These are phyloP conservation scores for Ctenodactylus gundi DNA, from an alignment of 2,113 vertebrate species.

Conservation along the genomic window DNA sequence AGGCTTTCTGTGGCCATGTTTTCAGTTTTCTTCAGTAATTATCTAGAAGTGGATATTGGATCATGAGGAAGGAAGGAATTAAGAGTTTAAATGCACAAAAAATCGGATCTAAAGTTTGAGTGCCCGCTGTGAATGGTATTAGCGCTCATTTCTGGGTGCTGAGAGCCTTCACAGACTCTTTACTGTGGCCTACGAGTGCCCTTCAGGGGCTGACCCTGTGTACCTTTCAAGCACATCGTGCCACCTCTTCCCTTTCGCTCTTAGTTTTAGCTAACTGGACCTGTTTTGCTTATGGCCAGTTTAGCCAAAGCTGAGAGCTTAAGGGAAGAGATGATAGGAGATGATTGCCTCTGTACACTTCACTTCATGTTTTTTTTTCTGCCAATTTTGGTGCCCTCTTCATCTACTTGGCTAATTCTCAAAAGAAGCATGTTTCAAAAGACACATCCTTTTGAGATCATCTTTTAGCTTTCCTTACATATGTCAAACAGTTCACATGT, in stretches of 20 bases:
- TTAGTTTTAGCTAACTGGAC: not conserved
- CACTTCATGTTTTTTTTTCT: not conserved
- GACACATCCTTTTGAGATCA: not conserved
- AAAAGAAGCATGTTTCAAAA: not conserved
- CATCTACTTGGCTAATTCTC: not conserved
- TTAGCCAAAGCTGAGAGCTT: too few species aligned
- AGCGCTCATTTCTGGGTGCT: not conserved
- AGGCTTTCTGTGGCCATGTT: not conserved
- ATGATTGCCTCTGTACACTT: too few species aligned
- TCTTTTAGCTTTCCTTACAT: not conserved
- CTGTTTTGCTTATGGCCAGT: too few species aligned
- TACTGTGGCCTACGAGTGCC: slow-evolving; percentile 1
- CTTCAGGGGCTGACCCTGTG: not conserved
- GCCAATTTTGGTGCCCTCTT: not conserved
- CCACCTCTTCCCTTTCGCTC: not conserved
- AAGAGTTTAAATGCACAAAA: not conserved
- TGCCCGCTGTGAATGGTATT: not conserved
- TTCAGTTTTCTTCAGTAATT: not conserved
- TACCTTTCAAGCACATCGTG: not conserved
- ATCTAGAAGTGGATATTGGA: not conserved
- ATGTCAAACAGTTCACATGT: not conserved
- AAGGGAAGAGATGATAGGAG: too few species aligned
- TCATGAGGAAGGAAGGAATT: not conserved
- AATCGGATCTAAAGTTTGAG: not conserved
- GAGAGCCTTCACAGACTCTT: not conserved